Base-by-base conservation (phyloP, 2,888 invertebrate genomes). In the Sphaerolaimus hirsutus region DNA sequence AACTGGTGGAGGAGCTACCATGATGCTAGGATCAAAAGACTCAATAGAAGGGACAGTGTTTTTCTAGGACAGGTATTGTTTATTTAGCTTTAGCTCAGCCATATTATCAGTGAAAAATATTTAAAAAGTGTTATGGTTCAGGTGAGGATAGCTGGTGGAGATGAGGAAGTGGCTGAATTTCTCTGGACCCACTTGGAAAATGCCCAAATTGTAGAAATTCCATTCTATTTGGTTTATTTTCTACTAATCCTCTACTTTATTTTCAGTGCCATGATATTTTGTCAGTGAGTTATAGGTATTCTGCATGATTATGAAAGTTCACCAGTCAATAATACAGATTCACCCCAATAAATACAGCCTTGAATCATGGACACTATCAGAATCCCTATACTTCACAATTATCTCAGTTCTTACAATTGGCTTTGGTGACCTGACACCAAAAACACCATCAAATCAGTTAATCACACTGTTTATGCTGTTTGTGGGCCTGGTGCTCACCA, bases 341-440 rank as follows among this genome's bases (percentile, higher is more conserved):
- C n/a, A n/a, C n/a, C n/a, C n/a, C n/a, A n/a, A n/a, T n/a, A n/a
- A n/a, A n/a, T n/a, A n/a, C n/a, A n/a, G 64, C 49, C 79, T 52
- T 47, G 82, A 64, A 36, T 43, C 43, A 0, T 91, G 89, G 89
- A 72, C 72, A 17, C 79, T 81, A 64, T 78, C 83, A 55, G 81
- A 83, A 50, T 78, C 89, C 0, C 86, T 91, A 64, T 93, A 93
- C 66, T 93, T 91, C 64, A 81, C 91, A 1, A 89, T 91, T 64
- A 81, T 91, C 58, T 86, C 86, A 1, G 82, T 89, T 76, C 81
- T 86, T 1, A 91, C 91, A 1, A 84, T 93, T 47, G 91, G 91
- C n/a, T 68, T 69, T 50, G 68, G 68, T 43, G 67, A 66, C 56
- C 10, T 19, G 7, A 37, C 37, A 37, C 37, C 37, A 17, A 12